A percentile compares a stretch with the other conserved stretches of the same genome.
These are phyloP conservation scores for Semnopithecus entellus DNA, from an alignment of 2,113 vertebrate species.

Conservation along the genomic window DNA sequence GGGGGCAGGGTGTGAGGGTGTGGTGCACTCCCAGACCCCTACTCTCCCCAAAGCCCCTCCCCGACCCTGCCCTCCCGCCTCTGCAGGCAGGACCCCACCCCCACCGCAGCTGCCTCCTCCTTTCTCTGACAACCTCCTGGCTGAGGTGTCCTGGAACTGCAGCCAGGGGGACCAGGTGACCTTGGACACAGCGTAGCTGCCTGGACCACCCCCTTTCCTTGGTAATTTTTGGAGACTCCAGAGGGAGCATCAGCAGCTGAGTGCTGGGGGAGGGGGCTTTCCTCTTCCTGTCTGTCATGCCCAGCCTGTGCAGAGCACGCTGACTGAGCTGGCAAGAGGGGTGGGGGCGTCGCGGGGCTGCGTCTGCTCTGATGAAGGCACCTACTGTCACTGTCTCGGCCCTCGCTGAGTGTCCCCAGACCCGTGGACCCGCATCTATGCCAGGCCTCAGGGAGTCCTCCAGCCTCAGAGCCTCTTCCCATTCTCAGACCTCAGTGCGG, in stretches of 20 bases:
- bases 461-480: rapidly evolving
- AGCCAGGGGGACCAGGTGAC: background rate
- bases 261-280: too few relatives aligned
- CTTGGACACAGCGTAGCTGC: background rate
- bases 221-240: background rate
- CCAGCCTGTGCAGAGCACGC: background rate
- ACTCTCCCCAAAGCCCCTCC: background rate
- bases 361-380: background rate
- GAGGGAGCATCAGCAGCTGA: background rate
- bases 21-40: background rate
- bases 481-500: background rate
- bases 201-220: background rate
- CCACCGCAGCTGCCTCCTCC: background rate
- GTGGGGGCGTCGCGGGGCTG: rapidly evolving
- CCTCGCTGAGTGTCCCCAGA: background rate
- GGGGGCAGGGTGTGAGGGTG: background rate
- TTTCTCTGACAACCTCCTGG: background rate
- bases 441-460: background rate
- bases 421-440: background rate
- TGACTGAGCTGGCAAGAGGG: background rate
- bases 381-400: rapidly evolving
- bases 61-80: background rate
- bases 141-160: background rate
- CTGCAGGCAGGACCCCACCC: background rate
- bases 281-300: background rate